These are phyloP conservation scores for Daboia siamensis DNA, from an alignment of 2,113 vertebrate species.

Conservation along the genomic window DNA sequence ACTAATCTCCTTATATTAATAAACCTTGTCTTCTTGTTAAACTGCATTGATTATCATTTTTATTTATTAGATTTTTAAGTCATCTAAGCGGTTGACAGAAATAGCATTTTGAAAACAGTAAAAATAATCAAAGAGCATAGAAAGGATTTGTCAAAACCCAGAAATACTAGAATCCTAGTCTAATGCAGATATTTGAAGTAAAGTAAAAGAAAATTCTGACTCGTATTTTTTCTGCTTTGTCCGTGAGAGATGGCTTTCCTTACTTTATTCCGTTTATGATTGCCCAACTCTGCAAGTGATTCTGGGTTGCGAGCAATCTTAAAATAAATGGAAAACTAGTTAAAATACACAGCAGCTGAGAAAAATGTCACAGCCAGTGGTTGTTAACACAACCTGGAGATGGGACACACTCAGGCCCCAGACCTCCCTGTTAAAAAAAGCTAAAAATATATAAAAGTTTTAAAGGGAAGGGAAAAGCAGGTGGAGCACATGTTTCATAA, in stretches of 20 bases:
- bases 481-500: not conserved
- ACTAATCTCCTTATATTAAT: not conserved
- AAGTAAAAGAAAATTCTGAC: not conserved
- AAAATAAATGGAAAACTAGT: not conserved
- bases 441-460: not conserved
- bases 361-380: not conserved
- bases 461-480: not conserved
- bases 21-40: not conserved
- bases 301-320: not conserved
- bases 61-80: not conserved
- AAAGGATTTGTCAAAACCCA: not conserved
- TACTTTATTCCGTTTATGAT: not conserved
- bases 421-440: not conserved
- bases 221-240: not conserved
- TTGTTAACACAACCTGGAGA: not conserved
- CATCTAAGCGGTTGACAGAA: not conserved
- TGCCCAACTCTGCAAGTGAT: not conserved
- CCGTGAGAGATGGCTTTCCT: not conserved
- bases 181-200: not conserved
- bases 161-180: not conserved
- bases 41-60: not conserved
- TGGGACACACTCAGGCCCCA: not conserved
- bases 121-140: not conserved
- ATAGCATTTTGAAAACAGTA: not conserved
- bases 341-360: not conserved